Percentiles rank a stretch among this genome's conserved stretches.
Conservation (phyloP, 2,113 vertebrate genomes). For the Pelecanoides urinatrix region DNA sequence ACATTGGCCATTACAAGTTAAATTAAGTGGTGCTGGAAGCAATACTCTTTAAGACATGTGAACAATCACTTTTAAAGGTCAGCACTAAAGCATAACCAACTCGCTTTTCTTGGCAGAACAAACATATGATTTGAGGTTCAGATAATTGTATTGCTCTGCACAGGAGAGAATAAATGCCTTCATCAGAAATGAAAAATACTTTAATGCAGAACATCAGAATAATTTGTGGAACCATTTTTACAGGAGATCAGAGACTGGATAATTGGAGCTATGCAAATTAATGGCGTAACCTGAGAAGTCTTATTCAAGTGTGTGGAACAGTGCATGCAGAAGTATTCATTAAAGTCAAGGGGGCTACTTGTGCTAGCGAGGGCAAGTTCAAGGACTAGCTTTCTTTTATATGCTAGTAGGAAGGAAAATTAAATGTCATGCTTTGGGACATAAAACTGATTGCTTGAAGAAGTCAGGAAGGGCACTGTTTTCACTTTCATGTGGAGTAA, state of each 20-base stretch:
- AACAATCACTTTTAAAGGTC: constrained; percentile 61
- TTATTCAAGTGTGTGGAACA: constrained; percentile 17
- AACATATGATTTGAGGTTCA: constrained; percentile 55
- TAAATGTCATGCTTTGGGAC: not conserved
- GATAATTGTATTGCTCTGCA: constrained; percentile 50
- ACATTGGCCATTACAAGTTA: not conserved
- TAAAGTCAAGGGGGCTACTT: constrained; percentile 5
- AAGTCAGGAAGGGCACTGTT: not conserved
- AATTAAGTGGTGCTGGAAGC: constrained; percentile 56
- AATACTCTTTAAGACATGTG: constrained; percentile 15
- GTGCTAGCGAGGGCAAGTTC: constrained; percentile 10
- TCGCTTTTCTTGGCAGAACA: constrained; percentile 46
- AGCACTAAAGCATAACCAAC: constrained; percentile 51
- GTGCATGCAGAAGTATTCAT: not conserved
- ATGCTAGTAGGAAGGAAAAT: constrained; percentile 12
- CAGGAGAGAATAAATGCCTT: constrained; percentile 54
- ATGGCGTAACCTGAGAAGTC: constrained; percentile 46
- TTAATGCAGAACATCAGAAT: constrained; percentile 51
- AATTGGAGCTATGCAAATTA: constrained; percentile 62
- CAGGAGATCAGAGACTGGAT: constrained; percentile 47
- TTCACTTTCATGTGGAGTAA: not conserved
- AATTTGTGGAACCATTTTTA: constrained; percentile 49
- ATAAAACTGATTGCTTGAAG: not conserved
- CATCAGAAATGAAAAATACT: constrained; percentile 49
- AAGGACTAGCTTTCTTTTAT: not conserved